phyloP scores from a whole-genome alignment of 2,888 invertebrate genomes.

The Cyrtodaria siliqua region DNA sequence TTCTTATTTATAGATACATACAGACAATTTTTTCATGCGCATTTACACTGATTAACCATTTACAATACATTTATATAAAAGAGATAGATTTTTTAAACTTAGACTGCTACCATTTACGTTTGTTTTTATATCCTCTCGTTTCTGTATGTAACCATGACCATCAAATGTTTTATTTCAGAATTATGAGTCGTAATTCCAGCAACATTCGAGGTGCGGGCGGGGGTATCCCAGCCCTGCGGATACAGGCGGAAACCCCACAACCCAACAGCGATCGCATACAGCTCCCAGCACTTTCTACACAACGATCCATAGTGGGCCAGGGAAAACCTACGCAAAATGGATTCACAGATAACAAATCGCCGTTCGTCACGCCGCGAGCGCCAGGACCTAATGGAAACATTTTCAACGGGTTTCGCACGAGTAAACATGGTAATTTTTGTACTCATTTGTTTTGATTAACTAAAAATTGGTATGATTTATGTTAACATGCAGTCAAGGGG shows the following conservation, averaged over 20 bases:
- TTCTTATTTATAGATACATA: too few species aligned
- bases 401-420: slow-evolving; percentile 30
- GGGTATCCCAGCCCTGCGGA: slow-evolving; percentile 77
- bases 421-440: neutral
- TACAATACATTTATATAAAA: too few species aligned
- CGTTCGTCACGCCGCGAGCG: slow-evolving; percentile 63
- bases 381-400: slow-evolving; percentile 55
- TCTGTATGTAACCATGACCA: too few species aligned
- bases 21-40: too few species aligned
- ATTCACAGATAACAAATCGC: slow-evolving; percentile 54
- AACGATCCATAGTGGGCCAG: slow-evolving; percentile 64
- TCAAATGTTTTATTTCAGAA: slow-evolving; percentile 66
- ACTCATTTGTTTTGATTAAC: too few species aligned
- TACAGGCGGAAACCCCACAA: slow-evolving; percentile 80
- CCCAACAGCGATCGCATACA: slow-evolving; percentile 75
- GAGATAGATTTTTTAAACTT: too few species aligned
- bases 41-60: too few species aligned
- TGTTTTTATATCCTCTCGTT: too few species aligned
- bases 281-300: slow-evolving; percentile 51
- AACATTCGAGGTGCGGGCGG: slow-evolving; percentile 59
- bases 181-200: slow-evolving; percentile 75
- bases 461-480: too few species aligned
- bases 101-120: too few species aligned
- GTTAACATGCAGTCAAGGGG: too few species aligned
- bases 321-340: slow-evolving; percentile 73